These are phyloP conservation scores for Drosophila lutescens DNA, from an alignment of 2,888 invertebrate genomes.

Conservation along the genomic window DNA sequence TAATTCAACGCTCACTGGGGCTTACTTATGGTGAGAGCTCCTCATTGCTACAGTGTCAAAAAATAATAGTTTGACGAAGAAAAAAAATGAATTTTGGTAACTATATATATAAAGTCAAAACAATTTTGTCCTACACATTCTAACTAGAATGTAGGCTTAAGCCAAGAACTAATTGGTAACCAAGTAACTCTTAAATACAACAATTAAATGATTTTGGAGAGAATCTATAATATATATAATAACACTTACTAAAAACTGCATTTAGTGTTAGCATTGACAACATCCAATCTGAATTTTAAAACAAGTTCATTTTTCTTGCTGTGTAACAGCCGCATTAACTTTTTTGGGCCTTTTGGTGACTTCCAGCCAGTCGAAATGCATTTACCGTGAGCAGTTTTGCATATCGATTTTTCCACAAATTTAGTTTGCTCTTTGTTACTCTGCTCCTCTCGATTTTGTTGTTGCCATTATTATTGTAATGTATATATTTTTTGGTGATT, in stretches of 20 bases:
- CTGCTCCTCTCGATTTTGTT: conserved; percentile 35
- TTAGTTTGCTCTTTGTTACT: conserved; percentile 52
- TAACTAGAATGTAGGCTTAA: too few species aligned
- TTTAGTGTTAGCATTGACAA: neutral
- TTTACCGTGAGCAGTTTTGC: conserved; percentile 54
- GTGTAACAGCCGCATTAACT: conserved; percentile 23
- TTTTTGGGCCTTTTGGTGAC: conserved; percentile 23
- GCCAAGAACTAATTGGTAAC: too few species aligned
- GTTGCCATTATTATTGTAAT: conserved; percentile 28
- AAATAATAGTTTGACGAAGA: neutral
- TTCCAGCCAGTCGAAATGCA: conserved; percentile 56
- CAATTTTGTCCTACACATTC: too few species aligned
- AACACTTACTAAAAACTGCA: too few species aligned
- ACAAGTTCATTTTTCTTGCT: neutral
- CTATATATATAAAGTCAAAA: too few species aligned
- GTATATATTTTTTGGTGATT: conserved; percentile 37
- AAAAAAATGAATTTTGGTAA: neutral
- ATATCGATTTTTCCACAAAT: conserved; percentile 76
- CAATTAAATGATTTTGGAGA: too few species aligned
- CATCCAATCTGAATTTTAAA: neutral
- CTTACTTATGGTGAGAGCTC: conserved; percentile 36
- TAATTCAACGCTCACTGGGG: conserved; percentile 39
- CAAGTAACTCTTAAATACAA: too few species aligned
- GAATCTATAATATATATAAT: too few species aligned
- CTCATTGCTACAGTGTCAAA: conserved; percentile 11